Evolutionary conservation across 2,888 invertebrate genomes (phyloP), one percentile per base, ranked within the genome.

Genomic region (Epiperipatus broadwayi): DNA sequence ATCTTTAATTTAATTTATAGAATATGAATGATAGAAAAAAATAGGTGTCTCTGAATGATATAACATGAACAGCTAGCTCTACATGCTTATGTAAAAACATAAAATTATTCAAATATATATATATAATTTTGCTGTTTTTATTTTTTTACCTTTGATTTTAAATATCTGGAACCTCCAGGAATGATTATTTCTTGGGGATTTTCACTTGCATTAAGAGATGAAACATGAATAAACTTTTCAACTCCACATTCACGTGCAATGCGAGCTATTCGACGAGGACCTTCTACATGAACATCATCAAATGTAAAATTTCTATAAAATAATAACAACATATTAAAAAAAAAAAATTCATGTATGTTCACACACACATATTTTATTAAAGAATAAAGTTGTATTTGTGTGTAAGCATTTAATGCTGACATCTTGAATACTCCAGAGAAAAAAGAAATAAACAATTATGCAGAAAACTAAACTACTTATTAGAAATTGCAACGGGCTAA

Each of bases 191-290:
- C 63, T 49, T 64, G 61, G 5, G 85, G 87, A 34, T 75, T 57
- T 27, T 72, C 68, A 12, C 64, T 64, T 15, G 75, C 79, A 63
- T 87, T 89, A 43, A 95, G 62, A 42, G 81, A 72, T 1, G 91
- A 91, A 1, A 97, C 54, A 56, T 97, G 97, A 50, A 97, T 77
- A 16, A 95, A 74, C 44, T 77, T 73, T 44, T 91, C 76, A 1
- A 97, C 87, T 7, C 89, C 89, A 59, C 61, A 78, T 70, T 62
- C 75, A 59, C 61, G 67, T 15, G 72, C 67, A 35, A 75, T 57
- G 45, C 75, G 72, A 4, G 95, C 97, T 52, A 99, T 63, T 10
- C 69, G 70, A 28, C 76, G 68, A 1, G 93, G 75, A 7, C 84
- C 89, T 12, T 74, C 71, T 0, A 81, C 76, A 65, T 95, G 72